Evolutionary conservation across 1,140 invertebrate genomes (phyloP).

Genomic region (Chlorops oryzae): DNA sequence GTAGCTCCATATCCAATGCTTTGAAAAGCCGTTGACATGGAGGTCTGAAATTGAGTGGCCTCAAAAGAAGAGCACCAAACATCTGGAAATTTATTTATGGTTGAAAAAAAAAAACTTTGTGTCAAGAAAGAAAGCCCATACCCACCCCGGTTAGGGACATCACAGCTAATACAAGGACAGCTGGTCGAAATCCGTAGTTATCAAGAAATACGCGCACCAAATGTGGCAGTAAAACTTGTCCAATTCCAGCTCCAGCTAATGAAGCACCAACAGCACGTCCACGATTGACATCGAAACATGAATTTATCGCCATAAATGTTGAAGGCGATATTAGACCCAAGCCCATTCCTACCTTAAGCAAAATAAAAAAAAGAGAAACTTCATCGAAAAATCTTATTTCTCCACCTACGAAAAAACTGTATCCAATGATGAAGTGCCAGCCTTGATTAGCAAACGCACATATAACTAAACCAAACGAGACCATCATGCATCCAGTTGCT

Average conservation of each 20-base stretch:
- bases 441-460: constrained; percentile 58
- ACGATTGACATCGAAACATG: constrained; percentile 62
- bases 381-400: too few relatives aligned
- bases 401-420: constrained; percentile 55
- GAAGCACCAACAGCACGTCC: constrained; percentile 63
- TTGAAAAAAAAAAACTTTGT: background rate
- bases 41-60: constrained; percentile 15
- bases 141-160: constrained; percentile 57
- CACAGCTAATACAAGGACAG: constrained; percentile 56
- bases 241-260: constrained; percentile 64
- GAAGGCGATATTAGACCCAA: constrained; percentile 60
- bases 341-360: constrained; percentile 55
- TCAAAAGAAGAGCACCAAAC: constrained; percentile 36
- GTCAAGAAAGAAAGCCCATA: constrained; percentile 9
- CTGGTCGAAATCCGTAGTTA: constrained; percentile 53
- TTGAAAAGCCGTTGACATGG: constrained; percentile 26
- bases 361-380: background rate
- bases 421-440: constrained; percentile 60
- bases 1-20: constrained; percentile 55
- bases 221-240: constrained; percentile 68
- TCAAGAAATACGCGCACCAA: constrained; percentile 57
- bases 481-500: constrained; percentile 55
- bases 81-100: constrained; percentile 26
- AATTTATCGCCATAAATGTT: constrained; percentile 63
- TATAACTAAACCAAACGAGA: constrained; percentile 56